Evolutionary conservation across 2,797 vertebrate species (phyloP).

Genomic region (Arremon brunneinucha): DNA sequence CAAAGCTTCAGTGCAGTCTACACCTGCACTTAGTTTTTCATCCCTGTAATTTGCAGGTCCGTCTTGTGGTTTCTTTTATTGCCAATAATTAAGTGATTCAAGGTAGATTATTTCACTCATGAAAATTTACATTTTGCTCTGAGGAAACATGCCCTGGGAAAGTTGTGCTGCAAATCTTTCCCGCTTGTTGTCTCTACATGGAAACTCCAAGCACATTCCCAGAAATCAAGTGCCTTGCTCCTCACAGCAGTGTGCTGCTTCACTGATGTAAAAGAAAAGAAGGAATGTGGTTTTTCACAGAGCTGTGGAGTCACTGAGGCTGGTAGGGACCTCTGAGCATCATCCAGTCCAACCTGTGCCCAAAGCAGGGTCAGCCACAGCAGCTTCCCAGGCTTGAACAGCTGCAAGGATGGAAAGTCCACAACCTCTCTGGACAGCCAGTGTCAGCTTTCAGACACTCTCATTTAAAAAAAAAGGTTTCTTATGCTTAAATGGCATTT

Average conservation of each 20-base stretch:
- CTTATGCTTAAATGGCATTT: neutral
- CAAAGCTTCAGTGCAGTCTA: constrained; percentile 43
- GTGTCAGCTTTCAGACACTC: neutral
- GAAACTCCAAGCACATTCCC: neutral
- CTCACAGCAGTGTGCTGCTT: neutral
- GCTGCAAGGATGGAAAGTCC: neutral
- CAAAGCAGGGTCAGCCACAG: neutral
- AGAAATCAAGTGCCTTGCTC: neutral
- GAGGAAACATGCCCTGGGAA: neutral
- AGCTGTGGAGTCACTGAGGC: neutral
- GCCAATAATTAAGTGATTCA: constrained; percentile 51
- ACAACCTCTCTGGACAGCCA: neutral
- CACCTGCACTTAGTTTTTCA: constrained; percentile 53
- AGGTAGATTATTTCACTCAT: constrained; percentile 7
- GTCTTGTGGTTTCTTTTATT: constrained; percentile 29
- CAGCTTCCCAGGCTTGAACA: neutral
- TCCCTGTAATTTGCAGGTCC: constrained; percentile 55
- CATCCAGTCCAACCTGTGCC: neutral
- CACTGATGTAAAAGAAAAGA: neutral
- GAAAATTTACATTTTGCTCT: neutral
- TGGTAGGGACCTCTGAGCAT: neutral
- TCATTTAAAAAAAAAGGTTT: neutral
- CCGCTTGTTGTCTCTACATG: neutral
- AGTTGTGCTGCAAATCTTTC: neutral
- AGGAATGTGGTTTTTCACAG: neutral